Percentiles rank a stretch among this genome's conserved stretches.
Conservation (phyloP, 1,140 invertebrate genomes). For the Danaus melanippus region DNA sequence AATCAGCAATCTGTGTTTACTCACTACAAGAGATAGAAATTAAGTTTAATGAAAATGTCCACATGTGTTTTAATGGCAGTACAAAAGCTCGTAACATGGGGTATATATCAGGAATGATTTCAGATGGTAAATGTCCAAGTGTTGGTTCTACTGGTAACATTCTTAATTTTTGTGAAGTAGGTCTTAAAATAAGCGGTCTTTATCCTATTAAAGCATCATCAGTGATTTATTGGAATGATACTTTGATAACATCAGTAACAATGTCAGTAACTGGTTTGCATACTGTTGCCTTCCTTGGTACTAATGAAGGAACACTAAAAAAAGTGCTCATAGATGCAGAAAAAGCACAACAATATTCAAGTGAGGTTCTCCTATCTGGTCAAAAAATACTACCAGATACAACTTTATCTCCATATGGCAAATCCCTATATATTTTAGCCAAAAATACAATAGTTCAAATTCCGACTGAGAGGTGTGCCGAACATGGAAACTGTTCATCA, state of each 20-base stretch:
- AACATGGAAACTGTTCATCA: slow-evolving; percentile 89
- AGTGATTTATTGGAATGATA: slow-evolving; percentile 84
- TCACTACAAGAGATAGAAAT: slow-evolving; percentile 90
- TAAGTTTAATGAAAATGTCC: slow-evolving; percentile 96
- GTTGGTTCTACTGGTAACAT: slow-evolving; percentile 91
- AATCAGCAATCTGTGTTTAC: slow-evolving; percentile 90
- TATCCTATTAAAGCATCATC: slow-evolving; percentile 84
- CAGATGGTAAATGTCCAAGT: slow-evolving; percentile 90
- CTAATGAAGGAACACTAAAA: slow-evolving; percentile 48
- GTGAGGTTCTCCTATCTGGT: slow-evolving; percentile 47
- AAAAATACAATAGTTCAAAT: slow-evolving; percentile 88
- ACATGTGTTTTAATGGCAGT: slow-evolving; percentile 96
- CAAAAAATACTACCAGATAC: slow-evolving; percentile 85
- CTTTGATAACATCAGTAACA: slow-evolving; percentile 86
- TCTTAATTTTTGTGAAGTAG: slow-evolving; percentile 92
- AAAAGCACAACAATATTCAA: slow-evolving; percentile 55
- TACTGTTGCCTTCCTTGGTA: slow-evolving; percentile 86
- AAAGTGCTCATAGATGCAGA: slow-evolving; percentile 62
- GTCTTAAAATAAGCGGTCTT: slow-evolving; percentile 91
- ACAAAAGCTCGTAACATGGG: slow-evolving; percentile 92
- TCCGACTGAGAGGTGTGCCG: slow-evolving; percentile 91
- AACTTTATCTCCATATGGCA: slow-evolving; percentile 82
- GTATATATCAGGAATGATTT: slow-evolving; percentile 92
- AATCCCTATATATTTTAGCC: slow-evolving; percentile 58
- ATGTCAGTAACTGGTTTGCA: slow-evolving; percentile 89